Percentiles rank a stretch among this genome's conserved stretches.
Evolutionary conservation across 2,113 vertebrate species (phyloP).

Genomic region (Nerophis lumbriciformis): DNA sequence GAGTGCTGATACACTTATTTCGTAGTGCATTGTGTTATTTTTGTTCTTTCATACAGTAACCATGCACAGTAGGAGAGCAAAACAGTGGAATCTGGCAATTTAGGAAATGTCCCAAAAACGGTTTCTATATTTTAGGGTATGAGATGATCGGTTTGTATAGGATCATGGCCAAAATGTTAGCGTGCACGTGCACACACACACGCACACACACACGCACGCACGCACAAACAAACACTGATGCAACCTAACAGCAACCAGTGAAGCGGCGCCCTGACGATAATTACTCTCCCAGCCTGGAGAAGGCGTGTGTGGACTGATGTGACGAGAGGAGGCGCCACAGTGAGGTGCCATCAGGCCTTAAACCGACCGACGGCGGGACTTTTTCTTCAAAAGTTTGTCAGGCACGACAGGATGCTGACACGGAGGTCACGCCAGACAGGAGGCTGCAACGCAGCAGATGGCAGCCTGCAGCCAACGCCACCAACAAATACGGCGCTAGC

Average conservation of each 20-base stretch:
- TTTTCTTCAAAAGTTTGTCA: constrained; percentile 22
- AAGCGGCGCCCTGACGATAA: constrained; percentile 38
- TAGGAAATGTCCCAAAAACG: too few species aligned
- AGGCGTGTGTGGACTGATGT: constrained; percentile 34
- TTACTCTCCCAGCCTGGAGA: constrained; percentile 30
- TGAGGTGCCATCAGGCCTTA: constrained; percentile 15
- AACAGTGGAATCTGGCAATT: too few species aligned
- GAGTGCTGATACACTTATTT: too few species aligned
- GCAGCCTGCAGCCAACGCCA: background rate
- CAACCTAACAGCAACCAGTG: constrained; percentile 55
- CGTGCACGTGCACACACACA: too few species aligned
- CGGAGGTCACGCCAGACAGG: constrained; percentile 12
- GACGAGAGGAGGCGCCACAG: constrained; percentile 23
- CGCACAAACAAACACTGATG: constrained; percentile 37
- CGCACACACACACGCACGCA: constrained; percentile 3
- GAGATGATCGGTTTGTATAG: background rate
- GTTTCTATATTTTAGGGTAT: background rate
- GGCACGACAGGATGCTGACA: constrained; percentile 8
- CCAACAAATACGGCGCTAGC: background rate
- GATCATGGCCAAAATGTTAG: too few species aligned
- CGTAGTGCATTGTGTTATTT: too few species aligned
- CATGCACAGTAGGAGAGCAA: too few species aligned
- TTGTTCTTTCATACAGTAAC: too few species aligned
- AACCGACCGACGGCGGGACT: constrained; percentile 12
- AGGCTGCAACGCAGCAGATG: constrained; percentile 7